These are phyloP conservation scores for Bos indicus DNA, from an alignment of 2,113 vertebrate genomes.

Conservation along the genomic window DNA sequence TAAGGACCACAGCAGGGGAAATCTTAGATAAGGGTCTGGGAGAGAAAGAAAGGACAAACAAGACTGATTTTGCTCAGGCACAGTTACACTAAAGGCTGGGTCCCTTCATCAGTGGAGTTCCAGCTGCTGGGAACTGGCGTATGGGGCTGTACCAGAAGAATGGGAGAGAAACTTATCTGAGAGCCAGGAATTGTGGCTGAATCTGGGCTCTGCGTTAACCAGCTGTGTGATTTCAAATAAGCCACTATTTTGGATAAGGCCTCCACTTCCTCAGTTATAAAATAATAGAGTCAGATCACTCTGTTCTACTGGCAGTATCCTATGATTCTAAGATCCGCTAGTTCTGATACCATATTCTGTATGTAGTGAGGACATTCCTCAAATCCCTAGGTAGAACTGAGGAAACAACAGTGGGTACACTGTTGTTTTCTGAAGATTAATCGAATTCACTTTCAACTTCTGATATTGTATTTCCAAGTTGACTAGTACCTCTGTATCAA, in stretches of 20 bases:
- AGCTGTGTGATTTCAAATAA: not conserved
- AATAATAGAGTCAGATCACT: not conserved
- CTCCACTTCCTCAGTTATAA: constrained; percentile 5
- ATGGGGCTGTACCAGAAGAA: not conserved
- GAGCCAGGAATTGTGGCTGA: not conserved
- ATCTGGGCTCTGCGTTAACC: not conserved
- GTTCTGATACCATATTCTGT: not conserved
- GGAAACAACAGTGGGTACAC: not conserved
- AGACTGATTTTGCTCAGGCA: not conserved
- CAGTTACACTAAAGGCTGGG: not conserved
- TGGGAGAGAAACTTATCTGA: not conserved
- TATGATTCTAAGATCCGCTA: not conserved
- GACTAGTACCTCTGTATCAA: not conserved
- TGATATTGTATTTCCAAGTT: constrained; percentile 19
- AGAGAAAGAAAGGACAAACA: not conserved
- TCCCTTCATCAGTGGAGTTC: not conserved
- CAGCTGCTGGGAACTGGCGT: not conserved
- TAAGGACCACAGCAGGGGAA: not conserved
- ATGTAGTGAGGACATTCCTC: not conserved
- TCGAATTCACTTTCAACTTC: not conserved
- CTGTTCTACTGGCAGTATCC: not conserved
- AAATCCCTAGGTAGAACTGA: not conserved
- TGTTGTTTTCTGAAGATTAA: not conserved
- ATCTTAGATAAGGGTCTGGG: not conserved
- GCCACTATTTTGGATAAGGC: not conserved